Evolutionary conservation across 2,113 vertebrate genomes (phyloP), one percentile per base, ranked within the genome.

Genomic region (Natator depressus): DNA sequence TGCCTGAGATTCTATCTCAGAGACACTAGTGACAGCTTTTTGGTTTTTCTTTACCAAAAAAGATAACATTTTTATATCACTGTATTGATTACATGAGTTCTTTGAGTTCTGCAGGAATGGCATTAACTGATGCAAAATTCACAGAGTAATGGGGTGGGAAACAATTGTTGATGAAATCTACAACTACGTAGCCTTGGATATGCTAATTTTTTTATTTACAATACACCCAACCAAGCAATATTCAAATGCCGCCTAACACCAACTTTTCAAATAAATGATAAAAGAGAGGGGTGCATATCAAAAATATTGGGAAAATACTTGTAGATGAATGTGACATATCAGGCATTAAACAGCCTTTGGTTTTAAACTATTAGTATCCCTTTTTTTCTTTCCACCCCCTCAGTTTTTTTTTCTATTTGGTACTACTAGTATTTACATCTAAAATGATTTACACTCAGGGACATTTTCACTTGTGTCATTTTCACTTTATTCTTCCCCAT

Each of bases 241-340:
- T 14, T 50, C 29, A 80, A 50, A 80, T 82, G 24, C 57, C 93
- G 87, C 62, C 50, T 87, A 47, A 93, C 78, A 96, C 6, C 84
- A 97, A 97, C 83, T 97, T 98, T 92, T 78, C 72, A 97, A 92
- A 84, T 78, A 82, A 93, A 86, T 49, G 78, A 49, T 4, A 50
- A 69, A 51, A 85, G 51, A 35, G 24, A 79, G 57, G 31, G 94
- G 92, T 88, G 59, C 8, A 80, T 76, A 81, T 65, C 29, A 54
- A 95, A 97, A 96, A 95, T 49, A 89, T 11, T 12, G 8, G 46
- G 35, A 35, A 88, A 69, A 76, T 89, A 84, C 62, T 82, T 69
- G 62, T 24, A 82, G 7, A 10, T 85, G 46, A 75, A 85, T 89
- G 81, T 53, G 12, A 85, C 12, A 31, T 20, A 46, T 29, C 24